Percentiles rank a stretch among this genome's conserved stretches.
Conservation (phyloP, 2,797 vertebrate genomes). For the Micrastur ruficollis region DNA sequence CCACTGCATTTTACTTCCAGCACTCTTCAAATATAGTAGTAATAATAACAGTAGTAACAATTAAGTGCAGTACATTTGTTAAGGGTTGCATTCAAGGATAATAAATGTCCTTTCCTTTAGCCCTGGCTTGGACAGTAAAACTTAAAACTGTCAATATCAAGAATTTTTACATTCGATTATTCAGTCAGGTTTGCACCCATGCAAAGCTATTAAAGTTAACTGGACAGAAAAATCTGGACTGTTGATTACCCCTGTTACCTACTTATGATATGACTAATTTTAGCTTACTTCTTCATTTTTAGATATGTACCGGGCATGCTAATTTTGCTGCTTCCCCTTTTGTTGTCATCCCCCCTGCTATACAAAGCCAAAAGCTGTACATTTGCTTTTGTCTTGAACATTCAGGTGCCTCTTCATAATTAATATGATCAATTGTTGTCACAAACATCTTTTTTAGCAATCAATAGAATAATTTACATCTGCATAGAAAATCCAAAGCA, state of each 20-base stretch:
- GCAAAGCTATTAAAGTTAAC: background rate
- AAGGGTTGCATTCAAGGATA: background rate
- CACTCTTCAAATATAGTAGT: background rate
- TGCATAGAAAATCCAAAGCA: background rate
- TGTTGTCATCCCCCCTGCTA: background rate
- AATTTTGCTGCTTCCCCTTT: background rate
- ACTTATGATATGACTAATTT: slow-evolving; percentile 25
- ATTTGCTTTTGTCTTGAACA: background rate
- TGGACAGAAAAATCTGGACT: background rate
- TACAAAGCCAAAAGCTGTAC: background rate
- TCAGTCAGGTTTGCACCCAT: background rate
- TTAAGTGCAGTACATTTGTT: background rate
- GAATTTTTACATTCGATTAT: background rate
- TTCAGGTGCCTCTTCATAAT: background rate
- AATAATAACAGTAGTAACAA: background rate
- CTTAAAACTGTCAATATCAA: background rate
- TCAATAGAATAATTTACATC: background rate
- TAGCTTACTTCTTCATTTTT: slow-evolving; percentile 48
- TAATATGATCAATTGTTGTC: background rate
- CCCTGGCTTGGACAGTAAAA: background rate
- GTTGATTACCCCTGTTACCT: background rate
- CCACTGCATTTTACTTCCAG: background rate
- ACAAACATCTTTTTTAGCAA: background rate
- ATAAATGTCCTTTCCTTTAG: background rate
- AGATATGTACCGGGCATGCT: background rate